A percentile compares a stretch with the other conserved stretches of the same genome.
These are phyloP conservation scores for Yponomeuta evonymella DNA, from an alignment of 2,888 invertebrate species.

Conservation along the genomic window DNA sequence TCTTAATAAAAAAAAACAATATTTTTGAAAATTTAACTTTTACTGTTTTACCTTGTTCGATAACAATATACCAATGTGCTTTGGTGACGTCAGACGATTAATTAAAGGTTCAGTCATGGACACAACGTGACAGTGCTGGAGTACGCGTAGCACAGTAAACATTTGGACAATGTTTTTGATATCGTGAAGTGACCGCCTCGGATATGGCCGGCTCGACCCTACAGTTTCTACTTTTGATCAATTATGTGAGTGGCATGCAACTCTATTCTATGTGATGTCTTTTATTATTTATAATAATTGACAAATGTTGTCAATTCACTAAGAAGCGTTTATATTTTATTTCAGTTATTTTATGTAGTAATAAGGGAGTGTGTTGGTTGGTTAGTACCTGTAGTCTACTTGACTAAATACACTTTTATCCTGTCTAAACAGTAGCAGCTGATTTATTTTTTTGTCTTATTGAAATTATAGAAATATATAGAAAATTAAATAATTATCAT, in stretches of 20 bases:
- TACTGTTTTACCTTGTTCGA: background rate
- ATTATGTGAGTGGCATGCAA: conserved; percentile 39
- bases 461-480: too few species aligned
- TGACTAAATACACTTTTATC: too few species aligned
- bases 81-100: background rate
- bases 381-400: too few species aligned
- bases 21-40: background rate
- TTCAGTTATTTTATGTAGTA: too few species aligned
- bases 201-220: conserved; percentile 45
- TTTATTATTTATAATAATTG: too few species aligned
- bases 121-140: background rate
- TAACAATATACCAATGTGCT: background rate
- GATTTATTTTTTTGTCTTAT: too few species aligned
- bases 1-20: background rate
- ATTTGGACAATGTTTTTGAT: background rate
- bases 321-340: too few species aligned
- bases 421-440: too few species aligned
- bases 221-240: conserved; percentile 40
- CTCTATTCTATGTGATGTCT: background rate
- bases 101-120: background rate
- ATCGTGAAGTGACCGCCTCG: conserved; percentile 22
- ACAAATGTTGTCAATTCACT: too few species aligned
- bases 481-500: too few species aligned
- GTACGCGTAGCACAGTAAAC: background rate
- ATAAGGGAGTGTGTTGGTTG: too few species aligned